These are phyloP conservation scores for Mesorhabditis sp. DNA, from an alignment of 2,888 invertebrate species.

Conservation along the genomic window DNA sequence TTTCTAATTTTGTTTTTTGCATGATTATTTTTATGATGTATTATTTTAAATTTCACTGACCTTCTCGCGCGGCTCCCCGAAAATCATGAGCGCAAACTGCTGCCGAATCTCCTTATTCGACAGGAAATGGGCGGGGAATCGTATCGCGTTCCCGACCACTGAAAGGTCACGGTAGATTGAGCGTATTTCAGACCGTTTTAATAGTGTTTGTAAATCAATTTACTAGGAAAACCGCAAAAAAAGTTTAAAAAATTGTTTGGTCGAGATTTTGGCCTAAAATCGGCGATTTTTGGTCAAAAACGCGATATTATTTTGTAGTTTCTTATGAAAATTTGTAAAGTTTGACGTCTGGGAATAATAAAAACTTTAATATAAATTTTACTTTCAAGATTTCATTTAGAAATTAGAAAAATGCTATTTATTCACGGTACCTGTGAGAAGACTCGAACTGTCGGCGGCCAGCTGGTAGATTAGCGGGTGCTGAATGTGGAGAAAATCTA, in stretches of 20 bases:
- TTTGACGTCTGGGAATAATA: no score
- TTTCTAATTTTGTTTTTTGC: no score
- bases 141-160: conserved; percentile 52
- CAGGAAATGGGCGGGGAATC: conserved; percentile 52
- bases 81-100: conserved; percentile 42
- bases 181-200: no score
- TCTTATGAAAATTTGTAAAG: no score
- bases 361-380: no score
- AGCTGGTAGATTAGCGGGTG: conserved; percentile 46
- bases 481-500: conserved; percentile 37
- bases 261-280: background rate
- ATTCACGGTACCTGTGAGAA: conserved; percentile 35
- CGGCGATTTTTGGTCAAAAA: no score
- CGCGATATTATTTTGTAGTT: no score
- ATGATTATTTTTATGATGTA: background rate
- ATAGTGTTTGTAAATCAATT: background rate
- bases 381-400: no score
- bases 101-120: conserved; percentile 52
- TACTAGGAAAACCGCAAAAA: background rate
- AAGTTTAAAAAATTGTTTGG: background rate
- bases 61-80: conserved; percentile 18
- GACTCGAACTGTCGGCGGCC: conserved; percentile 44
- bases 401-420: conserved; percentile 7
- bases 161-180: background rate
- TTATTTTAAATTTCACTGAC: background rate